Percentiles rank a stretch among this genome's conserved stretches.
phyloP scores from a whole-genome alignment of 2,888 invertebrate genomes.

The Drosophila nr. perissopoda region DNA sequence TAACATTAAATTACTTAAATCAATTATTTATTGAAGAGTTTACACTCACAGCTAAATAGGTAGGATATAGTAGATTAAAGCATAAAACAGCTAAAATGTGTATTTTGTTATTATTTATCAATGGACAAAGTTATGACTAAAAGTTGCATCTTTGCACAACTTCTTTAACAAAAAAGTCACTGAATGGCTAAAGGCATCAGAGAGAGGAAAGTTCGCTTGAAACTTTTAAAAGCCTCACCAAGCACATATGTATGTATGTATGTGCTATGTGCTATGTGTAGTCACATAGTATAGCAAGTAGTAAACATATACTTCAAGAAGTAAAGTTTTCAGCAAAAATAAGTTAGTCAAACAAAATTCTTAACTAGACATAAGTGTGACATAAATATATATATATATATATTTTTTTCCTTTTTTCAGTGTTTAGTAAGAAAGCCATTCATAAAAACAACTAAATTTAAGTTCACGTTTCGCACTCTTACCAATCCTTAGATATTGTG shows the following conservation, averaged over 20 bases:
- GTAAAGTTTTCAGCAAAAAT: conserved; percentile 13
- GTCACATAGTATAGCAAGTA: conserved; percentile 1
- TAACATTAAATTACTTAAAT: not conserved
- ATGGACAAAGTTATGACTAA: conserved; percentile 38
- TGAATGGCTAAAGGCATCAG: conserved; percentile 23
- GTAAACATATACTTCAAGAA: conserved; percentile 28
- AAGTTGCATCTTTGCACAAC: conserved; percentile 22
- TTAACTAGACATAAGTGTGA: conserved; percentile 35
- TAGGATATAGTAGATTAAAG: not conserved
- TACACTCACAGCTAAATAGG: not conserved
- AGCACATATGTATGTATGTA: conserved; percentile 32
- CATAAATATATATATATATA: conserved; percentile 2
- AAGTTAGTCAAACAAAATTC: conserved; percentile 25
- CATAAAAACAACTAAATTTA: not conserved
- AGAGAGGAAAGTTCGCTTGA: conserved; percentile 47
- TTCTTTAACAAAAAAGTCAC: conserved; percentile 31
- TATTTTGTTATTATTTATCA: conserved; percentile 17
- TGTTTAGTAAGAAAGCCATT: not conserved
- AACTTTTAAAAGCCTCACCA: conserved; percentile 32
- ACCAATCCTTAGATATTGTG: not conserved
- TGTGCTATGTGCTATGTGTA: conserved; percentile 11
- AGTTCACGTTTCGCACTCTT: not conserved
- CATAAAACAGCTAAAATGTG: conserved; percentile 7
- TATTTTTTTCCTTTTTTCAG: conserved; percentile 2
- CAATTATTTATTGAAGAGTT: not conserved